A percentile compares a stretch with the other conserved stretches of the same genome.
phyloP scores from a whole-genome alignment of 37 sponge, comb jelly and placozoan genomes.

The Aplysina aerophoba region DNA sequence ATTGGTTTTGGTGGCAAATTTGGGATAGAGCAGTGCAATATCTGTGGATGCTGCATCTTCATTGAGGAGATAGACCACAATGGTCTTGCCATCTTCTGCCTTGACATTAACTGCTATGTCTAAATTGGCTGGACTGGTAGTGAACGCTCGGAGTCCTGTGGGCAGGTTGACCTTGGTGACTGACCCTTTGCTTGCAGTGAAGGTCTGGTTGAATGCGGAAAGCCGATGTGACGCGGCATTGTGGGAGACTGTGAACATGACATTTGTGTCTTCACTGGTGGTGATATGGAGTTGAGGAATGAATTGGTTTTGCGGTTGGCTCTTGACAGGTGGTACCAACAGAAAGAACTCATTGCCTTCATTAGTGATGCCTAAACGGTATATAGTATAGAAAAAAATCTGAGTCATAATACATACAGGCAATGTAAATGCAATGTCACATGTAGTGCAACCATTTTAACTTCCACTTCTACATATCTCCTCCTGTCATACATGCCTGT shows the following conservation, averaged over 20 bases:
- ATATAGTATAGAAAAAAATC: too few species aligned
- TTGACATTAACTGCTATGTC: too few species aligned
- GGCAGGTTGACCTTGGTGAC: neutral
- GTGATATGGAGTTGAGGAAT: constrained; percentile 6
- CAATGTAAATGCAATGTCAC: too few species aligned
- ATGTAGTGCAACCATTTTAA: too few species aligned
- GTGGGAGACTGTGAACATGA: constrained; percentile 14
- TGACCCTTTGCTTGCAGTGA: neutral
- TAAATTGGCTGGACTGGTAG: too few species aligned
- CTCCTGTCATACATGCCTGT: too few species aligned
- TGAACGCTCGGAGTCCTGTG: neutral
- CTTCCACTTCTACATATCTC: too few species aligned
- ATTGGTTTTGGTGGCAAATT: neutral
- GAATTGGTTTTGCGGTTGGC: neutral
- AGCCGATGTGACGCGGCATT: too few species aligned
- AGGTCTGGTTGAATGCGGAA: too few species aligned
- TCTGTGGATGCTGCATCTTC: constrained; percentile 44
- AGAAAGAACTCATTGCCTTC: constrained; percentile 45
- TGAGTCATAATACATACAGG: too few species aligned
- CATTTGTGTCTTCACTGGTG: constrained; percentile 24
- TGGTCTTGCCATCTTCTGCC: constrained; percentile 15
- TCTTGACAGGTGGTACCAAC: neutral
- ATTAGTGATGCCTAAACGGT: constrained; percentile 1
- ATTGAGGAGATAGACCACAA: constrained; percentile 54
- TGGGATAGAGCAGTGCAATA: constrained; percentile 57